Conservation (phyloP, 2,888 invertebrate species). For the Troglohyphantes excavatus region DNA sequence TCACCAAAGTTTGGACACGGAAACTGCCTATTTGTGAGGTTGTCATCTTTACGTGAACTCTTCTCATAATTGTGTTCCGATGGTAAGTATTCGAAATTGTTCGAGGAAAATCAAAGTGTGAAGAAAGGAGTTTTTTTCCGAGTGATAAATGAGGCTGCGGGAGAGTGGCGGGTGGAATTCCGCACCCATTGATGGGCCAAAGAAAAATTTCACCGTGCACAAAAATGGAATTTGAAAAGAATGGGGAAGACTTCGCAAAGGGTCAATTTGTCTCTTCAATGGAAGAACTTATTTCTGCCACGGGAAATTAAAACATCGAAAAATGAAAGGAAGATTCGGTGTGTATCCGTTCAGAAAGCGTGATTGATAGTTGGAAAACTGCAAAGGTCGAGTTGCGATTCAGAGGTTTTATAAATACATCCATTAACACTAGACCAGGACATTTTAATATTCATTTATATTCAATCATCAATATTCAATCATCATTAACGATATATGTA, state of each 20-base stretch:
- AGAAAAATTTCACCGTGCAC: background rate
- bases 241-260: slow-evolving; percentile 2
- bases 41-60: background rate
- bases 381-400: too few relatives aligned
- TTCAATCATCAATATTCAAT: too few relatives aligned
- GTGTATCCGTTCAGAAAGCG: background rate
- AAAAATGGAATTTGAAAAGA: background rate
- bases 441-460: too few relatives aligned
- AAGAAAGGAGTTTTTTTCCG: too few relatives aligned
- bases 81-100: background rate
- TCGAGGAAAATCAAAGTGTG: background rate
- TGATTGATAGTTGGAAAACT: too few relatives aligned
- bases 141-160: background rate
- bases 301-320: slow-evolving; percentile 40
- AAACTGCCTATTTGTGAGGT: background rate
- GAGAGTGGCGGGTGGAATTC: background rate
- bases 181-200: background rate
- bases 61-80: background rate
- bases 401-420: too few relatives aligned
- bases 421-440: too few relatives aligned
- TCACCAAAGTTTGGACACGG: too few relatives aligned
- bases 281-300: slow-evolving; percentile 26
- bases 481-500: too few relatives aligned
- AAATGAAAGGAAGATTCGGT: background rate
- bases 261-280: slow-evolving; percentile 17